Evolutionary conservation across 1,140 invertebrate species (phyloP), one percentile per base, ranked within the genome.

Genomic region (Elymnias hypermnestra): DNA sequence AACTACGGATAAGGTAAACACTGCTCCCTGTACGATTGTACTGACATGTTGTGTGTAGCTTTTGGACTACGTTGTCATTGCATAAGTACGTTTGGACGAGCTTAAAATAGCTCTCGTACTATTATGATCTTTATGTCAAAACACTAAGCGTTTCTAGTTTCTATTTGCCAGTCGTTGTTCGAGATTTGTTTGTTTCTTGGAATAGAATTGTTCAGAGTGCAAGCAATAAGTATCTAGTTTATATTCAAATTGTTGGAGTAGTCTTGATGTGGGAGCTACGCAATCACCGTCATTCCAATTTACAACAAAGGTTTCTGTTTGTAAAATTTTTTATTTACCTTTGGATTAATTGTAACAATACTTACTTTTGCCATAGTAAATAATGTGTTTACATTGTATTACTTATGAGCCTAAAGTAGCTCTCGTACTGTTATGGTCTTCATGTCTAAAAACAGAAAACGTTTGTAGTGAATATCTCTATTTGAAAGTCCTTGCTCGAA

Each of bases 161-260:
- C 19, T 21, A 21, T 21, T 21, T 21, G n/a, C n/a, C n/a, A n/a
- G 19, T 21, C 19, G 6, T 21, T 21, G 19, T 21, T 3, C 19
- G 6, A 6, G 19, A 6, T 21, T 21, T 21, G 19, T 21, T 21
- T 21, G 19, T 23, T 39, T 3, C 17, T 31, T 21, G 45, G 41
- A 45, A 47, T 31, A 9, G 25, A 31, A 45, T 28, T 60, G 58
- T 62, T 52, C 56, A 41, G 13, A 44, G 36, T 56, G 58, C 60
- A 60, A 29, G 54, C 52, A 48, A 33, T 63, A 62, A 63, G 52
- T 53, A 57, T 38, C 62, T 63, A 63, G 62, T 71, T 65, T 71
- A 55, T 65, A 71, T 71, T 71, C 64, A 68, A 63, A 68, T 67
- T 65, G 64, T 53, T 33, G 29, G 14, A 33, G 12, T 60, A 39